phyloP scores from a whole-genome alignment of 2,888 invertebrate genomes.

The Rhagonycha lutea region DNA sequence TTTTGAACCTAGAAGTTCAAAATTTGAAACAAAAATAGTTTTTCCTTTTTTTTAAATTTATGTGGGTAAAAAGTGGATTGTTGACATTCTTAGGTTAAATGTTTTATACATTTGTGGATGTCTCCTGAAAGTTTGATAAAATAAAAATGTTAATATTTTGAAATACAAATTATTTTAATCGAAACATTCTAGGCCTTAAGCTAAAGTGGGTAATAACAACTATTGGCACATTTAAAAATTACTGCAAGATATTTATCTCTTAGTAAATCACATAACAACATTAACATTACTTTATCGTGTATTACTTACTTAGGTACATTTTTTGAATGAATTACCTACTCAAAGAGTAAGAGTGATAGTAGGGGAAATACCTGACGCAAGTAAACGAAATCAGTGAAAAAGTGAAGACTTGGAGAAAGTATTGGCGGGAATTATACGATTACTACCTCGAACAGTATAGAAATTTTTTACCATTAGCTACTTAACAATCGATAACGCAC shows the following conservation, averaged over 20 bases:
- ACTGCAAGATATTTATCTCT: background rate
- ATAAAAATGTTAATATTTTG: background rate
- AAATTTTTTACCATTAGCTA: conserved; percentile 10
- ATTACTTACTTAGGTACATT: background rate
- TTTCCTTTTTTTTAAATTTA: no score
- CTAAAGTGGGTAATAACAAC: background rate
- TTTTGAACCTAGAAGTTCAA: no score
- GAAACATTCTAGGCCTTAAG: background rate
- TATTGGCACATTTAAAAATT: background rate
- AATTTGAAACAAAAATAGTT: no score
- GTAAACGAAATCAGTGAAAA: conserved; percentile 21
- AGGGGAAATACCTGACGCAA: conserved; percentile 6
- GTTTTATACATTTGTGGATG: no score
- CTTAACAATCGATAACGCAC: conserved; percentile 20
- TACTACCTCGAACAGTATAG: conserved; percentile 5
- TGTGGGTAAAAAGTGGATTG: no score
- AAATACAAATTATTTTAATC: background rate
- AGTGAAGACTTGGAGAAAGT: conserved; percentile 32
- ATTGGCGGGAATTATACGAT: conserved; percentile 15
- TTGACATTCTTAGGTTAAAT: no score
- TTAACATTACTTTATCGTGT: background rate
- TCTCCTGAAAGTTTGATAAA: background rate
- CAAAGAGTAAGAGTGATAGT: conserved; percentile 20
- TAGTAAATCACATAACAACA: background rate
- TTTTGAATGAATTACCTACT: background rate